Conservation (phyloP, 2,113 vertebrate genomes). For the Epinephelus moara region DNA sequence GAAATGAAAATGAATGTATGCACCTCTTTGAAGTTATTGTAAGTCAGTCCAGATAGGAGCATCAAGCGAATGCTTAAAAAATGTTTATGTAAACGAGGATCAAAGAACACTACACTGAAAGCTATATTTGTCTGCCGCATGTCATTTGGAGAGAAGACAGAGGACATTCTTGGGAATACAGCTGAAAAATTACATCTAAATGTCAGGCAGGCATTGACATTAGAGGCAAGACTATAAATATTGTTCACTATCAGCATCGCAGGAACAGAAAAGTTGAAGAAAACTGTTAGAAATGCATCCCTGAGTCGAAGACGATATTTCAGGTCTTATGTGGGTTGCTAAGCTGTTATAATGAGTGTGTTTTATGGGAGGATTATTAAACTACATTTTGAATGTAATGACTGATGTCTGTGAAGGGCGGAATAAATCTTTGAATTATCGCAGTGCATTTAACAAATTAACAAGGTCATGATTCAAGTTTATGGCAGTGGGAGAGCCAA, state of each 20-base stretch:
- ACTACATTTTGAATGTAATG: slow-evolving; percentile 1
- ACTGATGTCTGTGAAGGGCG: slow-evolving; percentile 24
- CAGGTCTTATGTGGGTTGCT: not conserved
- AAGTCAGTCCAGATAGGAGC: slow-evolving; percentile 50
- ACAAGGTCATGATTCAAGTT: slow-evolving; percentile 7
- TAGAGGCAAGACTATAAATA: not conserved
- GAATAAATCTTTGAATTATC: slow-evolving; percentile 9
- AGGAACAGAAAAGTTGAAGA: slow-evolving; percentile 13
- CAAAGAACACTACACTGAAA: slow-evolving; percentile 43
- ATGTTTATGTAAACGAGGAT: slow-evolving; percentile 56
- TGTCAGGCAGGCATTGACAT: slow-evolving; percentile 4
- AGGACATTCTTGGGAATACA: not conserved
- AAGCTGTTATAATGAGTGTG: not conserved
- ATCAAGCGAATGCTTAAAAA: slow-evolving; percentile 42
- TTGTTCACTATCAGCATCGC: slow-evolving; percentile 3
- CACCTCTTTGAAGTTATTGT: slow-evolving; percentile 66
- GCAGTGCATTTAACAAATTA: slow-evolving; percentile 10
- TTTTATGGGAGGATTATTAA: slow-evolving; percentile 22
- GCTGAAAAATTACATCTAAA: slow-evolving; percentile 20
- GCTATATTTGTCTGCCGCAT: slow-evolving; percentile 39
- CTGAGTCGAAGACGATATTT: not conserved
- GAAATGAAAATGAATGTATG: slow-evolving; percentile 47
- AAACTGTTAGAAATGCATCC: slow-evolving; percentile 12
- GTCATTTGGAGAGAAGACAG: slow-evolving; percentile 24
- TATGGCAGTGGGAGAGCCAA: not conserved